Evolutionary conservation across 1,140 invertebrate species (phyloP).

Genomic region (Ostrea denselamellosa): DNA sequence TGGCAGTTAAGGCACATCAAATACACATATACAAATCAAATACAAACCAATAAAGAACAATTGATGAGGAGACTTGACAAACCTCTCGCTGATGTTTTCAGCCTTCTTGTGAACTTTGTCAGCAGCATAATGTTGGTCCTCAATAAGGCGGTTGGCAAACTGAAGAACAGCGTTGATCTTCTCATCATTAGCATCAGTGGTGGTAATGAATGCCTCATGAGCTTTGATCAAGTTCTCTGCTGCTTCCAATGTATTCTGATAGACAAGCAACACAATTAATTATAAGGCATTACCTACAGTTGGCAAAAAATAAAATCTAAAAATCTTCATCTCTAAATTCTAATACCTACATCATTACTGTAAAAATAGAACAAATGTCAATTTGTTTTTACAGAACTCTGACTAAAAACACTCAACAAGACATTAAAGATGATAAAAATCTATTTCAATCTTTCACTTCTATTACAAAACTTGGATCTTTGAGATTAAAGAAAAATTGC

Average conservation of each 20-base stretch:
- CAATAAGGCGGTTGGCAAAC: slow-evolving; percentile 91
- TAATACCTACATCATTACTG: background rate
- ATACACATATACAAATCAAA: too few relatives aligned
- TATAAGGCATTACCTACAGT: background rate
- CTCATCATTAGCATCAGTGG: slow-evolving; percentile 99
- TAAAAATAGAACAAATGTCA: background rate
- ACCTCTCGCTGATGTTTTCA: slow-evolving; percentile 92
- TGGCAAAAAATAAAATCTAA: background rate
- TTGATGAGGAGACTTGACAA: background rate
- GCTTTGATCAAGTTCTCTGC: slow-evolving; percentile 98
- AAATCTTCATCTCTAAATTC: background rate
- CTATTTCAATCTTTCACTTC: background rate
- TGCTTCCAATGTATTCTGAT: slow-evolving; percentile 87
- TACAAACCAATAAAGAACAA: background rate
- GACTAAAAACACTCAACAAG: background rate
- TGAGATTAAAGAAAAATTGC: background rate
- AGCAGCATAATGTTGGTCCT: slow-evolving; percentile 90
- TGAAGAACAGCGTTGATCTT: slow-evolving; percentile 97
- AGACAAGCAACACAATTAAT: slow-evolving; percentile 44
- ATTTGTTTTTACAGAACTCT: background rate
- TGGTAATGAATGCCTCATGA: slow-evolving; percentile 99
- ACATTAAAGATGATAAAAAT: background rate
- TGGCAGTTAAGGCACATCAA: background rate
- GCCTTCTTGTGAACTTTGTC: slow-evolving; percentile 98
- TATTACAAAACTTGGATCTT: background rate